Evolutionary conservation across 2,888 invertebrate species (phyloP), one percentile per base, ranked within the genome.

Genomic region (Drosophila melanocephala): DNA sequence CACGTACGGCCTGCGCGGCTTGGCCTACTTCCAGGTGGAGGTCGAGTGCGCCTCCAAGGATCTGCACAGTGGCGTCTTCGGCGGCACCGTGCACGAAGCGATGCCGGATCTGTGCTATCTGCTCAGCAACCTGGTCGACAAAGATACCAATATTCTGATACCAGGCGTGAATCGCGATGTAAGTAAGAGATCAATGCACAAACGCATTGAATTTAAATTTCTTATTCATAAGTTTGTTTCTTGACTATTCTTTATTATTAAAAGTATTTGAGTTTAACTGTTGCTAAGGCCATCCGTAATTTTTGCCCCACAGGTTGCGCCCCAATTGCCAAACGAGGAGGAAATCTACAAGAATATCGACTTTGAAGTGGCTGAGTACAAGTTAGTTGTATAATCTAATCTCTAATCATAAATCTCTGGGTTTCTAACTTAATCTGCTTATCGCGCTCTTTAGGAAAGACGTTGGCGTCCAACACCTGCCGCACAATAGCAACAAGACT

Each of bases 31-130:
- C 93, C 96, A 95, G 87, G 91, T 98, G 50, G 97, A 98, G 94
- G 95, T 99, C 14, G 96, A 96, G 92, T 98, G 99, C 93, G 97
- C 99, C 14, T 93, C 94, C 47, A 98, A 97, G 94, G 99, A 99
- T 94, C 94, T 99, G 55, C 99, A 99, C 93, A 99, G 99, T 92
- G 99, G 99, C 30, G 96, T 97, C 6, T 99, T 96, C 94, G 99
- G 99, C 62, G 99, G 99, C 61, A 96, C 97, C 60, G 97, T 99
- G 7, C 95, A 96, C 91, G 98, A 98, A 94, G 98, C 97, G 1
- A 97, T 99, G 97, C 94, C 97, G 1, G 99, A 99, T 94, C 94
- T 99, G 59, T 95, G 99, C 75, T 96, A 97, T 92, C 93, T 99
- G 53, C 95, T 99, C 94, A 96, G 96, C 91, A 95, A 96, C 16